These are phyloP conservation scores for Lasioglossum zephyrum DNA, from an alignment of 2,888 invertebrate species.

Conservation along the genomic window DNA sequence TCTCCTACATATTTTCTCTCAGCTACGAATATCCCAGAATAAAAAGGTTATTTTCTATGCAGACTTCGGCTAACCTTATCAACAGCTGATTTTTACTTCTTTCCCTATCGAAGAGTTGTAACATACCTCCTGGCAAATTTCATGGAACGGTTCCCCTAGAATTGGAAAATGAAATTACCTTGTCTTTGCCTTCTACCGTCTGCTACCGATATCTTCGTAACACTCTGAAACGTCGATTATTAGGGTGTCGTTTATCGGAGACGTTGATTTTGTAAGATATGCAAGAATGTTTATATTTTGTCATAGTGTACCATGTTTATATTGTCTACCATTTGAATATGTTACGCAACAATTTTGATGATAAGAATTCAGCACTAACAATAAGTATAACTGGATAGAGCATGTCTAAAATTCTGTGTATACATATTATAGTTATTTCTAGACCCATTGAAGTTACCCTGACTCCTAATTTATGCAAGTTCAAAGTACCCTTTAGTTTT, in stretches of 20 bases:
- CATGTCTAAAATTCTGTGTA: background rate
- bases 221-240: background rate
- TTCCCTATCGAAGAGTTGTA: background rate
- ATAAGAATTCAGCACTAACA: no score
- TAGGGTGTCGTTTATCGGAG: background rate
- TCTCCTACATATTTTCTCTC: background rate
- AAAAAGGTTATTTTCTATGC: background rate
- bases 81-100: background rate
- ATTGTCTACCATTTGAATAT: no score
- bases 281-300: background rate
- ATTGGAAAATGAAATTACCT: background rate
- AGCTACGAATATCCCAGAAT: background rate
- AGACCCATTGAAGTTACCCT: background rate
- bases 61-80: constrained; percentile 1
- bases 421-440: background rate
- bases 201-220: background rate
- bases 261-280: background rate
- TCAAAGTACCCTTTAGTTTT: background rate
- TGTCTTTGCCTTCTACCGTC: background rate
- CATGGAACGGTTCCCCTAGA: background rate
- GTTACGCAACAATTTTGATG: no score
- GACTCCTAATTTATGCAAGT: background rate
- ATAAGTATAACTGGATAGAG: background rate
- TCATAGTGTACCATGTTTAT: background rate
- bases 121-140: background rate